A percentile compares a stretch with the other conserved stretches of the same genome.
Conservation (phyloP, 92 coral and sea anemone species). For the Virgularia gustaviana region DNA sequence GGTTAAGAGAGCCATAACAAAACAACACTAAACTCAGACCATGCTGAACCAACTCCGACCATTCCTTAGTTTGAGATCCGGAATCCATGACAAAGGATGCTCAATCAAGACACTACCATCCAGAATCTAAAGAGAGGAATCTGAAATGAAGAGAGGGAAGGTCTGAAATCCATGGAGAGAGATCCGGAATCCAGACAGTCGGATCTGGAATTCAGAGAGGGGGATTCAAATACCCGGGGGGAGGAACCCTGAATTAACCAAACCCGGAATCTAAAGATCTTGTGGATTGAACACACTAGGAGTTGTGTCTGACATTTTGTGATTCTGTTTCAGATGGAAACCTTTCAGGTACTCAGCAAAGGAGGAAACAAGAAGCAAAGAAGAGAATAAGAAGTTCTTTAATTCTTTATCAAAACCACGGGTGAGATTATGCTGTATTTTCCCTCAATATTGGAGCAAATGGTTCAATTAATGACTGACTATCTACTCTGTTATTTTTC, state of each 20-base stretch:
- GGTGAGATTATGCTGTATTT: slow-evolving; percentile 45
- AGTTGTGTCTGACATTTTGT: too few relatives aligned
- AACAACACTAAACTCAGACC: not conserved
- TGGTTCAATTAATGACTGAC: not conserved
- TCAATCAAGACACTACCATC: not conserved
- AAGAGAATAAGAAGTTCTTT: slow-evolving; percentile 84
- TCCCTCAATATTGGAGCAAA: not conserved
- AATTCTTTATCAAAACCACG: slow-evolving; percentile 94
- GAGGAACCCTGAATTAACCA: too few relatives aligned
- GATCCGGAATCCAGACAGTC: too few relatives aligned
- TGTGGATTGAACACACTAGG: too few relatives aligned
- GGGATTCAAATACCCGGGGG: too few relatives aligned
- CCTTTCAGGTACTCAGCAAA: slow-evolving; percentile 98
- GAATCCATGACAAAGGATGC: not conserved
- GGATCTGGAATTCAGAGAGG: too few relatives aligned
- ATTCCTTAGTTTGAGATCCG: not conserved
- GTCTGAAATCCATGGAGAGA: too few relatives aligned
- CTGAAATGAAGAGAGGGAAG: too few relatives aligned
- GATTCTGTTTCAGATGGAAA: too few relatives aligned
- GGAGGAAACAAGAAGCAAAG: slow-evolving; percentile 66
- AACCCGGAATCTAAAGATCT: too few relatives aligned
- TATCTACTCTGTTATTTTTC: not conserved
- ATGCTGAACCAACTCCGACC: not conserved
- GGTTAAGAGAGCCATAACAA: not conserved
- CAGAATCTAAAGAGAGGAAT: too few relatives aligned